Evolutionary conservation across 2,113 vertebrate species (phyloP).

Genomic region (Periophthalmus modestus): DNA sequence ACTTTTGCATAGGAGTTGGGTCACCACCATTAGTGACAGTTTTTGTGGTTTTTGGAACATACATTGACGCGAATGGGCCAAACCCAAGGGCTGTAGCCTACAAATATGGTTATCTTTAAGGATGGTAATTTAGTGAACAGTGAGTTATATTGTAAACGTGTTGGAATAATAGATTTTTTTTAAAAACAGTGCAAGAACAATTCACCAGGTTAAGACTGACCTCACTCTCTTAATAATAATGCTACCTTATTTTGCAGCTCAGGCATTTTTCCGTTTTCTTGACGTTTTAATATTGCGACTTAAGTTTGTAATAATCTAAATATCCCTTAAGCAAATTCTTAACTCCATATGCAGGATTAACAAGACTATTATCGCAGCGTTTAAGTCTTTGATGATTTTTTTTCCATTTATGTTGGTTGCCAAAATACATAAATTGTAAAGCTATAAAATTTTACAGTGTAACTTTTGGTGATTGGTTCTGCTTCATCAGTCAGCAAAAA

Average conservation of each 20-base stretch:
- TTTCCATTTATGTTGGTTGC: background rate
- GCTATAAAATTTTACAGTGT: background rate
- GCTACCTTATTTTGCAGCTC: background rate
- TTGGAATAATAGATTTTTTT: too few species aligned
- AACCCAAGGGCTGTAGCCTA: background rate
- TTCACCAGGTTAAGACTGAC: too few species aligned
- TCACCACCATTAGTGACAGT: background rate
- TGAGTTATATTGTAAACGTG: too few species aligned
- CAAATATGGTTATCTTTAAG: background rate
- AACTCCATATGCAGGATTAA: background rate
- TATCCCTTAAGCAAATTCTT: background rate
- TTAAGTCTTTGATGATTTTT: background rate
- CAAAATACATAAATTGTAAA: background rate
- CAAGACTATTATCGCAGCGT: background rate
- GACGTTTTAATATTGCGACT: background rate
- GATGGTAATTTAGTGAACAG: too few species aligned
- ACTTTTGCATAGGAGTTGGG: background rate
- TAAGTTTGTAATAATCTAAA: background rate
- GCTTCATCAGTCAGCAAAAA: background rate
- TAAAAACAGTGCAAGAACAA: too few species aligned
- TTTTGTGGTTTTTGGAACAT: background rate
- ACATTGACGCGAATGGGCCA: background rate
- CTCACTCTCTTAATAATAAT: too few species aligned
- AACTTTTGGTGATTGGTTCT: background rate
- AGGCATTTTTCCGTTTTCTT: background rate